Base-by-base conservation (phyloP, 2,797 vertebrate species). In the Helarctos malayanus region DNA sequence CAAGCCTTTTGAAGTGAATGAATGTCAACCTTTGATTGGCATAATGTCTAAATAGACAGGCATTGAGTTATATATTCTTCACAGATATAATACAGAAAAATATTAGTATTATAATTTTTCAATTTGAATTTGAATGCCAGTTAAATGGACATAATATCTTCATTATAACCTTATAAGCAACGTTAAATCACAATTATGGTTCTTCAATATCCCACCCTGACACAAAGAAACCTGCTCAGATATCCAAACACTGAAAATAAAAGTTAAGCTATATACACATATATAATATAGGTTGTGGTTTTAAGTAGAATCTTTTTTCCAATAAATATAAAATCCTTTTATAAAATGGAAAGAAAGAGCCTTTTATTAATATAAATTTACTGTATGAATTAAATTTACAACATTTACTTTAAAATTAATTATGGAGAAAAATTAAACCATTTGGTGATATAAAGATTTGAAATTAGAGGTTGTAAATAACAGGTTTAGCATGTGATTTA, bases 71-170 rank as follows among this genome's bases (percentile, higher is more conserved):
- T n/a, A 27, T 7, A 0, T 89, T 98, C 18, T 84, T 97, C 41
- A 38, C 47, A 83, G 56, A 95, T 29, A 73, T 93, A 89, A 94
- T 83, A 4, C 63, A 80, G 13, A 75, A 59, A 94, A 52, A 71
- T 93, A 12, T 57, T 18, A 89, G 7, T 7, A 29, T 57, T 71
- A 89, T 45, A 1, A 0, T 45, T 92, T 95, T 91, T 63, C 16
- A 7, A 93, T 59, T 81, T 93, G 27, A 93, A 95, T 97, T 96
- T 54, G 9, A 95, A 68, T 69, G 63, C 21, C n/a, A 80, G 47
- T 61, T 89, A 47, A 85, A 73, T 73, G 45, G 57, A 63, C 84
- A 35, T 94, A 92, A 63, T 49, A 35, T 69, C 56, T n/a, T 96
- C 78, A 16, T 81, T 89, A 49, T 81, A 73, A 91, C 27, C 5